Evolutionary conservation across 2,113 vertebrate genomes (phyloP).

Genomic region (Pachyramphus minor): DNA sequence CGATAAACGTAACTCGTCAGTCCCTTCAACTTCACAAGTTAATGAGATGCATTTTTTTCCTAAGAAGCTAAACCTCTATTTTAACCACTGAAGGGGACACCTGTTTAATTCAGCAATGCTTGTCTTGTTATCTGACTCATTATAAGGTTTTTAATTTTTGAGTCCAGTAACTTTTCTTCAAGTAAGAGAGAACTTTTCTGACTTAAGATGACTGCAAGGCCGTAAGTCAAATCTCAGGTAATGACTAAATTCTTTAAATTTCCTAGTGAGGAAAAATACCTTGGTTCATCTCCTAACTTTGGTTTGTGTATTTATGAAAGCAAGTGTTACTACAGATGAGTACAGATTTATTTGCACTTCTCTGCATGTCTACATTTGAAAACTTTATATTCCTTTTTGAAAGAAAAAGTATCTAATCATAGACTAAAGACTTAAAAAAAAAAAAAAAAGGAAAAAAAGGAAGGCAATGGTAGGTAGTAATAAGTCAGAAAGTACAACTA

Average conservation of each 20-base stretch:
- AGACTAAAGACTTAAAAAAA: neutral
- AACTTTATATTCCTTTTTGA: neutral
- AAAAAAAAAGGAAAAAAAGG: neutral
- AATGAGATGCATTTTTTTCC: neutral
- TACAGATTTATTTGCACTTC: accelerated
- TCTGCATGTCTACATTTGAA: neutral
- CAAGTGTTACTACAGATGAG: neutral
- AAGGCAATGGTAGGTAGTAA: neutral
- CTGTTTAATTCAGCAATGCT: neutral
- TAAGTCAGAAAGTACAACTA: neutral
- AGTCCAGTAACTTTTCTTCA: neutral
- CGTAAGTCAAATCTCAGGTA: neutral
- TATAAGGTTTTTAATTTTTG: neutral
- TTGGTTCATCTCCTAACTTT: neutral
- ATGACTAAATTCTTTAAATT: neutral
- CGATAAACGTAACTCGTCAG: neutral
- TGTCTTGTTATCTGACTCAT: neutral
- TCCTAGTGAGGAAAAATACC: neutral
- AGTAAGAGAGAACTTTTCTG: neutral
- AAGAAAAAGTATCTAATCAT: neutral
- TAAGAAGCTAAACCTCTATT: neutral
- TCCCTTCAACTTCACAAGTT: neutral
- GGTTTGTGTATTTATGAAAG: neutral
- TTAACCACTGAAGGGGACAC: neutral
- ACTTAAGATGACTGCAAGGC: neutral